Evolutionary conservation across 1,140 invertebrate genomes (phyloP).

Genomic region (Aphaenogaster rudis): DNA sequence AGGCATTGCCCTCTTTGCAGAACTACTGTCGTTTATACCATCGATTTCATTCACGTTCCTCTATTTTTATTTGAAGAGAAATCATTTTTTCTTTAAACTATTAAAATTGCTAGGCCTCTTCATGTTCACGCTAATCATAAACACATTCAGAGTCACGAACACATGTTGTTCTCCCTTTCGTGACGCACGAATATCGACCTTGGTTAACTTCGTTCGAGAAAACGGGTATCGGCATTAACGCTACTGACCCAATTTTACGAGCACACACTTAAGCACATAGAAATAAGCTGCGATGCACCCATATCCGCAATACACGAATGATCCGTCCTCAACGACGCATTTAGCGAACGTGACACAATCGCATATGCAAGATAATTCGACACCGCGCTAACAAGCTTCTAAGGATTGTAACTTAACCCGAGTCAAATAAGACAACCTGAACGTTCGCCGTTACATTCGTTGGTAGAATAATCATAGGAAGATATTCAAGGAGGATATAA

Average conservation of each 20-base stretch:
- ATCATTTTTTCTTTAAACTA: neutral
- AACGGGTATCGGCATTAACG: conserved; percentile 6
- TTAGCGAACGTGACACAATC: conserved; percentile 44
- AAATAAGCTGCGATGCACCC: conserved; percentile 21
- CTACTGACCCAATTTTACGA: conserved; percentile 44
- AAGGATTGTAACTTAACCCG: conserved; percentile 22
- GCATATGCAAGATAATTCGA: conserved; percentile 35
- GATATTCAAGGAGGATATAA: neutral
- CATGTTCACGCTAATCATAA: neutral
- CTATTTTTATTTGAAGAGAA: neutral
- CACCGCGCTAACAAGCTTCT: conserved; percentile 28
- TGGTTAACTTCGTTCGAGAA: conserved; percentile 10
- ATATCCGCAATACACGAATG: conserved; percentile 10
- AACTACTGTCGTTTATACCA: neutral
- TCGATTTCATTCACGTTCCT: neutral
- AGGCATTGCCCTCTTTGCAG: conserved; percentile 13
- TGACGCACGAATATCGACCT: neutral
- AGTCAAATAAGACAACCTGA: neutral
- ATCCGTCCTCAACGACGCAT: conserved; percentile 24
- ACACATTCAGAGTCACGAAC: neutral
- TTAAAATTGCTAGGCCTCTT: neutral
- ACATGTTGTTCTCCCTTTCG: neutral
- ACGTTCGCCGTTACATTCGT: neutral
- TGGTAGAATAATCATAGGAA: neutral
- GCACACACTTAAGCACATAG: conserved; percentile 12